Conservation (phyloP, 1,140 invertebrate genomes). For the Euwallacea similis region DNA sequence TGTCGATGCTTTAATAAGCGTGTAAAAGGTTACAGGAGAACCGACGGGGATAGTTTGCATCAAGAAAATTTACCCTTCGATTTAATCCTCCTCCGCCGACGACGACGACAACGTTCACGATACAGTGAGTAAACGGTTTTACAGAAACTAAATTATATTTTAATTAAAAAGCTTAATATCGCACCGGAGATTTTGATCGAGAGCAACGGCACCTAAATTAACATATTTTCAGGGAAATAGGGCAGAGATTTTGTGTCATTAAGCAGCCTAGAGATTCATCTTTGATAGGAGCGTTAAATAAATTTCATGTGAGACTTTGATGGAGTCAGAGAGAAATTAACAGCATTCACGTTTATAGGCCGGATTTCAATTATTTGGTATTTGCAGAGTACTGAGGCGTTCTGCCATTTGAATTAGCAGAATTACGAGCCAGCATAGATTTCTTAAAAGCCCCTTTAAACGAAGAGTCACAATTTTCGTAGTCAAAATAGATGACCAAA, state of each 20-base stretch:
- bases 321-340: background rate
- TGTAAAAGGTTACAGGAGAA: constrained; percentile 6
- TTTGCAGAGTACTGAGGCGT: too few relatives aligned
- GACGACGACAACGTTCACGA: constrained; percentile 1
- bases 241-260: constrained; percentile 1
- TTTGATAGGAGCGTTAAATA: background rate
- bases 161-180: constrained; percentile 28
- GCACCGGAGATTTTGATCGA: constrained; percentile 18
- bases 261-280: constrained; percentile 4
- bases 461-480: too few relatives aligned
- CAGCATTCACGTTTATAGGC: too few relatives aligned
- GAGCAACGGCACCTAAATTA: constrained; percentile 17
- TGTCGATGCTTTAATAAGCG: constrained; percentile 22
- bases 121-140: constrained; percentile 22
- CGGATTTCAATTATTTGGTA: too few relatives aligned
- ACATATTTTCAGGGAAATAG: constrained; percentile 12
- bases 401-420: too few relatives aligned
- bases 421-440: too few relatives aligned
- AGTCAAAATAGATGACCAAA: too few relatives aligned
- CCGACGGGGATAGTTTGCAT: constrained; percentile 18
- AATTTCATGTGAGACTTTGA: constrained; percentile 1
- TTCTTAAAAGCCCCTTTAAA: too few relatives aligned
- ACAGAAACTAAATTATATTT: constrained; percentile 28
- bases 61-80: constrained; percentile 19
- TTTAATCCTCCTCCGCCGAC: constrained; percentile 1